phyloP scores from a whole-genome alignment of 2,888 invertebrate genomes.

The Drosophila dives region DNA sequence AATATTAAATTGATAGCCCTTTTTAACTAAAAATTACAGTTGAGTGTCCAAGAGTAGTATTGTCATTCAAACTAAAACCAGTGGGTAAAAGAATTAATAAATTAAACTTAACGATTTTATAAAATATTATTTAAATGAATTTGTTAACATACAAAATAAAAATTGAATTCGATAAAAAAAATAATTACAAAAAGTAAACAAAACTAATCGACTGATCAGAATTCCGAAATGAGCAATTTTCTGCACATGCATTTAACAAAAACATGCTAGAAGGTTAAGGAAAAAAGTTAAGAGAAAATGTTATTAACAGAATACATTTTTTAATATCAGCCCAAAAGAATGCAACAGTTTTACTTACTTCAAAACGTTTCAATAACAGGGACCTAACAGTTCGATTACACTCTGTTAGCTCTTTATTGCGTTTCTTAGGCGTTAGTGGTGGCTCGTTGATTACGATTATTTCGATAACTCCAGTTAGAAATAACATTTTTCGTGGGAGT shows the following conservation, averaged over 20 bases:
- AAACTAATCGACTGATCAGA: background rate
- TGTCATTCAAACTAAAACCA: background rate
- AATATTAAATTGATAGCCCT: background rate
- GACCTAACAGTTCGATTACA: conserved; percentile 7
- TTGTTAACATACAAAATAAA: background rate
- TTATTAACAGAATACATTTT: background rate
- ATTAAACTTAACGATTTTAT: background rate
- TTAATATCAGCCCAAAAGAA: conserved; percentile 11
- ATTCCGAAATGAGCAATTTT: background rate
- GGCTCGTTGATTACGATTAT: conserved; percentile 8
- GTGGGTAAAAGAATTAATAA: background rate
- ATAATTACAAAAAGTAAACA: background rate
- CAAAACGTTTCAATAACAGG: background rate
- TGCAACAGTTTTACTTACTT: conserved; percentile 10
- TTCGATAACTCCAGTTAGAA: conserved; percentile 7
- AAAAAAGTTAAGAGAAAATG: background rate
- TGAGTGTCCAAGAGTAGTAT: background rate
- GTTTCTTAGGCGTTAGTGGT: conserved; percentile 2
- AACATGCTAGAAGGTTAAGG: background rate
- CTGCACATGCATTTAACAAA: too few species aligned
- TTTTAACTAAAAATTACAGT: background rate
- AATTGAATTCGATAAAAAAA: background rate
- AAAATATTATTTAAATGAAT: background rate
- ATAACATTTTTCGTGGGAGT: background rate
- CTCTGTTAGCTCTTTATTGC: conserved; percentile 13